Base-by-base conservation (phyloP, 2,797 vertebrate species). In the Eulemur rubriventer region DNA sequence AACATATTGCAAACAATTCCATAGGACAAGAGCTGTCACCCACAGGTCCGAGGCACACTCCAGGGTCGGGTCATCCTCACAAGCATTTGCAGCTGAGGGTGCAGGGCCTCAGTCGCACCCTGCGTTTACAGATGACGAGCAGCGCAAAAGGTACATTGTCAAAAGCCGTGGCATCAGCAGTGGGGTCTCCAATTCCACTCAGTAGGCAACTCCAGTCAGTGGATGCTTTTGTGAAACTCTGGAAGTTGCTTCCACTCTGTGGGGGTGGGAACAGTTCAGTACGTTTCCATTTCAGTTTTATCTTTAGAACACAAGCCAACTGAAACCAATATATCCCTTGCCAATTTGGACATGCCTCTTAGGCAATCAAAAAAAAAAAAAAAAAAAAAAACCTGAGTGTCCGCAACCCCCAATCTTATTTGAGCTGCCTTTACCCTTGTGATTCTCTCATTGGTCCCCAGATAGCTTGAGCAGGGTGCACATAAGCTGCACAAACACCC, bases 231-330 rank as follows among this genome's bases (percentile, higher is more conserved):
- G 59, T 50, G 78, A 84, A 88, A 90, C 46, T 63, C 73, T 78
- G 46, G 75, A 97, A 83, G 16, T 26, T 65, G 28, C 35, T 46
- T 65, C 63, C 4, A 65, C 33, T 87, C 63, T 69, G 18, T 33
- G 67, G n/a, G n/a, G 52, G 17, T 69, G 35, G 81, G 43, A 78
- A 91, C 33, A 91, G 87, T 22, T 73, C 38, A 35, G 76, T 16
- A 84, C 48, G 69, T 85, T 88, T 92, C 73, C 22, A 55, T 91
- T 88, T 95, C 50, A 30, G 1, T 91, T 85, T 75, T 84, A 76
- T 59, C 61, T 93, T 73, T 65, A 18, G 38, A 84, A 91, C 22
- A 24, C 30, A 80, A 81, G 55, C 33, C 73, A 73, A 9, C n/a
- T 20, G 61, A 89, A 73, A 88, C 52, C 17, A 35, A 43, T 18